These are phyloP conservation scores for Mus minutoides DNA, from an alignment of 2,797 vertebrate species.

Conservation along the genomic window DNA sequence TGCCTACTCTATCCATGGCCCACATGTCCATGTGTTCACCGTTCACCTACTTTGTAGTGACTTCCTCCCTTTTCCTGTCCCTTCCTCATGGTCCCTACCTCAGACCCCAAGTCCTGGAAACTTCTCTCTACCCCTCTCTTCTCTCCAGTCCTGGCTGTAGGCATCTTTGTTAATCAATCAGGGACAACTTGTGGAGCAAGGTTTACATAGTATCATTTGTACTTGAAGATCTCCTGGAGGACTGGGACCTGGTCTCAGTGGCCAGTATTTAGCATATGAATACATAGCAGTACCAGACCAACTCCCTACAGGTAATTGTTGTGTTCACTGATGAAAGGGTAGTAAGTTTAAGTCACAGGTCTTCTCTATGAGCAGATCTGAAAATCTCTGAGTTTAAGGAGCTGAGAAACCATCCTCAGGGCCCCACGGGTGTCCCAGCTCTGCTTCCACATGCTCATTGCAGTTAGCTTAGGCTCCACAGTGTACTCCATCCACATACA, in stretches of 20 bases:
- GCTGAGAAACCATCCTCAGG: background rate
- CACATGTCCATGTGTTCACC: no score
- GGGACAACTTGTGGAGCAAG: no score
- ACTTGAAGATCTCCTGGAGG: background rate
- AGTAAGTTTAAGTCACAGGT: background rate
- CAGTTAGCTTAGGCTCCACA: background rate
- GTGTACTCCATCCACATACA: background rate
- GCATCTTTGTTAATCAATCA: background rate
- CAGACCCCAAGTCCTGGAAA: no score
- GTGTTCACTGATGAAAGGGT: background rate
- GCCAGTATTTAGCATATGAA: background rate
- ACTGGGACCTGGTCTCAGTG: background rate
- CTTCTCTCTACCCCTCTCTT: background rate
- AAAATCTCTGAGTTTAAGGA: background rate
- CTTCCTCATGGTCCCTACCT: background rate
- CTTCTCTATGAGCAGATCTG: background rate
- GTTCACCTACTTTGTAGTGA: no score
- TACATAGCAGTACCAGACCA: background rate
- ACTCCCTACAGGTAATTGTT: background rate
- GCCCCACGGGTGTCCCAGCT: accelerated
- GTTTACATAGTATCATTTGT: background rate
- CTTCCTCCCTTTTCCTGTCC: no score
- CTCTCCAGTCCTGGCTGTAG: background rate
- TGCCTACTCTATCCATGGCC: no score
- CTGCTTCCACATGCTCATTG: background rate